phyloP scores from a whole-genome alignment of 2,113 vertebrate genomes.

The Antechinus stuartii region DNA sequence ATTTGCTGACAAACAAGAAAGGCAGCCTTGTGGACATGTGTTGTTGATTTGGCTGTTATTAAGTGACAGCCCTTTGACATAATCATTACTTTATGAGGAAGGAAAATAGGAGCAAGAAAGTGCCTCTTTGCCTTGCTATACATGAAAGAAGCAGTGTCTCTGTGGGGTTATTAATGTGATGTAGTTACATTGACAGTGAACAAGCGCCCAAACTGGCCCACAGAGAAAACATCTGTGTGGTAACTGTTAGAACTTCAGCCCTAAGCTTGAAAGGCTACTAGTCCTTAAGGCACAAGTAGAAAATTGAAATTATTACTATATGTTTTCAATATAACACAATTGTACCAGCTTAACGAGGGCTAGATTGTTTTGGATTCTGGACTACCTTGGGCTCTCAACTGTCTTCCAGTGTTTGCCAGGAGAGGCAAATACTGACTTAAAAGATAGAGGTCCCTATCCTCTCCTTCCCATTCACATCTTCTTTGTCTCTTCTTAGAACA shows the following conservation, averaged over 20 bases:
- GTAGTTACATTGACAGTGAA: slow-evolving; percentile 4
- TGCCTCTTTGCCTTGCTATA: neutral
- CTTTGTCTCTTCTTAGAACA: neutral
- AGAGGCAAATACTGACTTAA: neutral
- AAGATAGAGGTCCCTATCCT: neutral
- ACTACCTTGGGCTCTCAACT: neutral
- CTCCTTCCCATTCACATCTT: neutral
- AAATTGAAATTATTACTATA: neutral
- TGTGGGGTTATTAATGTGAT: neutral
- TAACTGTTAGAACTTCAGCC: neutral
- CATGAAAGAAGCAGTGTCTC: neutral
- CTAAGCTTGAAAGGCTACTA: neutral
- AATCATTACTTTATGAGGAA: neutral
- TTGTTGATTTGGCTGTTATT: neutral
- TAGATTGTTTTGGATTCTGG: neutral
- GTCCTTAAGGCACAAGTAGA: neutral
- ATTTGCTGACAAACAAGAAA: neutral
- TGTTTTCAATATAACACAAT: neutral
- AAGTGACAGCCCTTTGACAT: neutral
- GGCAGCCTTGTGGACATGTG: neutral
- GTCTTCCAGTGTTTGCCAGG: neutral
- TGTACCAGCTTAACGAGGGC: neutral
- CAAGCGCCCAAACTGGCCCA: neutral
- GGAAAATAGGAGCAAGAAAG: neutral
- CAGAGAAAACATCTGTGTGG: neutral